Percentiles rank a stretch among this genome's conserved stretches.
Conservation (phyloP, 2,888 invertebrate genomes). For the Sminthurinus aureus region DNA sequence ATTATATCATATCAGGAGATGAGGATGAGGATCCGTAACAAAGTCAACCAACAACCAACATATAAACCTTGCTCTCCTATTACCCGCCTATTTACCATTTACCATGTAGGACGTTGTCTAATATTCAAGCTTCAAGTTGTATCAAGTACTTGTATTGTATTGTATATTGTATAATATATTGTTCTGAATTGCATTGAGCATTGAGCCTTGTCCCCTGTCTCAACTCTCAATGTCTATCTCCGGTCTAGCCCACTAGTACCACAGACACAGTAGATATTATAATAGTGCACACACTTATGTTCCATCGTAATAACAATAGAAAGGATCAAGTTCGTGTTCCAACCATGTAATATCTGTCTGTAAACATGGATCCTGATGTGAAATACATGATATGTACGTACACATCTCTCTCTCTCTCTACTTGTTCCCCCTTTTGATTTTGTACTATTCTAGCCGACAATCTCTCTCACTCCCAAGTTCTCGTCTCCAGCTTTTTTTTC, state of each 20-base stretch:
- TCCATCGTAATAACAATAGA: constrained; percentile 47
- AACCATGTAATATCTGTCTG: no score
- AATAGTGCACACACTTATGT: constrained; percentile 38
- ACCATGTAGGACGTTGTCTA: no score
- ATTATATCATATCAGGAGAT: constrained; percentile 1
- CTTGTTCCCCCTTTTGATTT: background rate
- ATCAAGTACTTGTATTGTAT: background rate
- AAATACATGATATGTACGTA: no score
- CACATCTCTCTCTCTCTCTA: background rate
- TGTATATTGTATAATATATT: no score
- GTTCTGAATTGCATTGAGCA: background rate
- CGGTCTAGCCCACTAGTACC: background rate
- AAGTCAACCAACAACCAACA: no score
- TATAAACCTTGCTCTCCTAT: no score
- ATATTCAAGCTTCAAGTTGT: background rate
- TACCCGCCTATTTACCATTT: no score
- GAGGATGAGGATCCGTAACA: background rate
- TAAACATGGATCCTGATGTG: no score
- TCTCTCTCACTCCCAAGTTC: background rate
- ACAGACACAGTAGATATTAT: background rate
- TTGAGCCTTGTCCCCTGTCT: background rate
- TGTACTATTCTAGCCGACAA: background rate
- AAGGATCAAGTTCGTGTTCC: constrained; percentile 33
- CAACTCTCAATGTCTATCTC: background rate
- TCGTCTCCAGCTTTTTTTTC: background rate